Evolutionary conservation across 1,140 invertebrate genomes (phyloP), one percentile per base, ranked within the genome.

Genomic region (Euborellia annulipes): DNA sequence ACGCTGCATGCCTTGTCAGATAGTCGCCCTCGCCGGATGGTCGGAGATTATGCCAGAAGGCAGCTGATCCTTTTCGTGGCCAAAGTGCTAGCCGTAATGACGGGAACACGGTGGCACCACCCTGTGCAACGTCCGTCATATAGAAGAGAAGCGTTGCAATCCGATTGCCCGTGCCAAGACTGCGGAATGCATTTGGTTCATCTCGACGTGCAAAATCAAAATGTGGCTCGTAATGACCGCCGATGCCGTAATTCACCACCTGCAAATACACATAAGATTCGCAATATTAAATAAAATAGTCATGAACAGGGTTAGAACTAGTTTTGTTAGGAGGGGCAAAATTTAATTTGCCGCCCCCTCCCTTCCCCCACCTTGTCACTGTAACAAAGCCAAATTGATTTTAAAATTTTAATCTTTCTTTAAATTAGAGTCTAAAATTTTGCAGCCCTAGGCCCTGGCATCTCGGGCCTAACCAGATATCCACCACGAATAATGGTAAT

Each of bases 191-290:
- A 59, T 85, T 81, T 50, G 71, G 78, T 64, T 97, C 90, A 60
- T 85, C 80, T 67, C 78, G 82, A 63, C 85, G 71, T 0, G 86
- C 86, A 65, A 94, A 96, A 67, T 98, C 95, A 68, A 82, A 98
- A 65, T 99, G 95, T n/a, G 94, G 93, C 58, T 97, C 93, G 63
- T 98, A 98, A 65, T 98, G 94, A 1, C 95, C 95, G n/a, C 93
- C 94, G 53, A 98, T 89, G 17, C 94, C 95, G 66, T 98, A 98
- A 68, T 98, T 98, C 45, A 93, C 91, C 38, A 98, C 89, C 68
- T 48, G 47, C 23, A 27, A 27, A 11, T 11, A 27, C 4, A 27
- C 23, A 27, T n/a, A n/a, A n/a, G n/a, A n/a, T n/a, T n/a, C n/a
- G n/a, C n/a, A n/a, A n/a, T n/a, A n/a, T n/a, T n/a, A n/a, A n/a